Evolutionary conservation across 2,888 invertebrate species (phyloP), one percentile per base, ranked within the genome.

Genomic region (Ormyrus pomaceus): DNA sequence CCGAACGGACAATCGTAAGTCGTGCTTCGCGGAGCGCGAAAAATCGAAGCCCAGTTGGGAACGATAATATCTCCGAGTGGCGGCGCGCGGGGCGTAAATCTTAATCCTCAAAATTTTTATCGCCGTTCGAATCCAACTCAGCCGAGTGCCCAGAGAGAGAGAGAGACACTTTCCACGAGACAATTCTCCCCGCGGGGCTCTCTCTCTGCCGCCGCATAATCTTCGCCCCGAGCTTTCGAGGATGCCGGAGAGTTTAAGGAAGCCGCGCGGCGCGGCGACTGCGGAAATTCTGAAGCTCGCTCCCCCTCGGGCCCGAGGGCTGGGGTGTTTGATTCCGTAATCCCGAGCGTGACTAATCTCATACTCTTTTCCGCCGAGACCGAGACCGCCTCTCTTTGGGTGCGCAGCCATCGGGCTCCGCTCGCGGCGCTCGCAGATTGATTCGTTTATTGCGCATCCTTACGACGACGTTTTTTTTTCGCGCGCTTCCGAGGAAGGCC

Each of bases 301-400:
- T 13, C 50, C 48, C 61, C 11, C 34, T 13, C 50, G 13, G 71
- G 70, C 9, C 11, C 3, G 8, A 10, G 48, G 5, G n/a, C 48
- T 0, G 6, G 53, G n/a, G 50, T 48, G 56, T 73, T 73, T 79
- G 73, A 79, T 79, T 79, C 13, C 68, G 56, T n/a, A 5, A 9
- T 45, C 64, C 6, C 6, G 51, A 76, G 68, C 76, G 80, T 80
- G 80, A 80, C 80, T 80, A 80, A 80, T 80, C 76, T 80, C 4
- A 34, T 34, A 62, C 74, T 70, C 62, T 70, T 73, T 59, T 34
- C 10, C 6, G 19, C 1, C 19, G 19, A 19, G 19, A 19, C 19
- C 13, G 46, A 34, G 53, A 55, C 3, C 50, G 50, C 9, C 9
- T 6, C 65, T 13, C 51, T 10, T 13, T 34, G 3, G 3, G 34